Conservation (phyloP, 2,797 vertebrate species). For the Oreortyx pictus region DNA sequence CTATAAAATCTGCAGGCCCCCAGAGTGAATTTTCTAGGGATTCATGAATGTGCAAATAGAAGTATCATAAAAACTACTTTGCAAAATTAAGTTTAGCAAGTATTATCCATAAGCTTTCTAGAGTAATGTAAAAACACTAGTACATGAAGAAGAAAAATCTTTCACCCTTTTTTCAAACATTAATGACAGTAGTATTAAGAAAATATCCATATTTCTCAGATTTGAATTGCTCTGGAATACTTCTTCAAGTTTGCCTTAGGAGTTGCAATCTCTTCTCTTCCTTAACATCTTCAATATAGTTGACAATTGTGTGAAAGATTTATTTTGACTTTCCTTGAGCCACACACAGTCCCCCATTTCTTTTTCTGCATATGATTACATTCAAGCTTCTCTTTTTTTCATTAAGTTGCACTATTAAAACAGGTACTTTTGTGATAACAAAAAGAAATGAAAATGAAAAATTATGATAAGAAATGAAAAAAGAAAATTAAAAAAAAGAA, state of each 20-base stretch:
- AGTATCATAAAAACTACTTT: not conserved
- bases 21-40: not conserved
- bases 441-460: too few species aligned
- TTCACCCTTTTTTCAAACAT: not conserved
- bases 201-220: not conserved
- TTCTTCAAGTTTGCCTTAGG: not conserved
- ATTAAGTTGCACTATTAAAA: not conserved
- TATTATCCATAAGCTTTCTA: not conserved
- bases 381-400: not conserved
- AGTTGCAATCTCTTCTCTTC: not conserved
- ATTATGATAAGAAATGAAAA: too few species aligned
- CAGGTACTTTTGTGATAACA: too few species aligned
- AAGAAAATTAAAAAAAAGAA: too few species aligned
- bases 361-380: not conserved
- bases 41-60: not conserved
- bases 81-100: not conserved
- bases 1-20: not conserved
- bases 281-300: not conserved
- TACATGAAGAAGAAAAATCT: not conserved
- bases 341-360: not conserved
- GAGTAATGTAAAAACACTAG: not conserved
- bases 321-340: not conserved
- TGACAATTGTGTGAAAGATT: not conserved
- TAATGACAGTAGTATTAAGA: not conserved
- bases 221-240: constrained; percentile 5